Conservation (phyloP, 1,140 invertebrate genomes). For the Drosophila littoralis region DNA sequence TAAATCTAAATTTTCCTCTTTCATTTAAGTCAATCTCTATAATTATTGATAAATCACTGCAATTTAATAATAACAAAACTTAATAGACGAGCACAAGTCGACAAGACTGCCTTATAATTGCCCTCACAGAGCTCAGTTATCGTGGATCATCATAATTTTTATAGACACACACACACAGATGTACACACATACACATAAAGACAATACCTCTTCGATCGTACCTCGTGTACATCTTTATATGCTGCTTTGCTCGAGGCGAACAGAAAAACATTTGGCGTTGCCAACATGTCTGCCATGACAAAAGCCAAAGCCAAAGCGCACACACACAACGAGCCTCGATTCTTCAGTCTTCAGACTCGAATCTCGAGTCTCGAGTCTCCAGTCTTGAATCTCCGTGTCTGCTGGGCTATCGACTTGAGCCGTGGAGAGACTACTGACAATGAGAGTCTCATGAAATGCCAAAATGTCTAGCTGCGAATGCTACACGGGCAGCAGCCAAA, state of each 20-base stretch:
- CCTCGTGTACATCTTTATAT: slow-evolving; percentile 68
- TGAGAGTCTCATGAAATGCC: slow-evolving; percentile 74
- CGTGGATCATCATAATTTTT: slow-evolving; percentile 40
- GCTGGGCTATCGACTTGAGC: slow-evolving; percentile 35
- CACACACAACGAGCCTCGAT: not conserved
- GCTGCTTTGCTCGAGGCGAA: slow-evolving; percentile 54
- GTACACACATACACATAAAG: not conserved
- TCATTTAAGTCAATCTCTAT: slow-evolving; percentile 25
- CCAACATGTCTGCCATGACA: slow-evolving; percentile 81
- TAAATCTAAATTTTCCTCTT: slow-evolving; percentile 1
- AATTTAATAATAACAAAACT: slow-evolving; percentile 5
- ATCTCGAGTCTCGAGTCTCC: slow-evolving; percentile 5
- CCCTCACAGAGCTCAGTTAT: slow-evolving; percentile 29
- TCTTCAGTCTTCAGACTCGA: slow-evolving; percentile 14
- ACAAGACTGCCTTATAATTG: slow-evolving; percentile 32
- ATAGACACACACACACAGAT: slow-evolving; percentile 23
- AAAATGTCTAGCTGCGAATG: slow-evolving; percentile 79
- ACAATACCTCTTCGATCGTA: slow-evolving; percentile 37
- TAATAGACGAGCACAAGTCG: slow-evolving; percentile 7
- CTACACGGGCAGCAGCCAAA: slow-evolving; percentile 54
- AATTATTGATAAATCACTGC: slow-evolving; percentile 19
- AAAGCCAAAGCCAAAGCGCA: slow-evolving; percentile 51
- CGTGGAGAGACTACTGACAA: slow-evolving; percentile 52
- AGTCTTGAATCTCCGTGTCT: slow-evolving; percentile 31
- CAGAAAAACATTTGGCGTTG: slow-evolving; percentile 79